Percentiles rank a stretch among this genome's conserved stretches.
Conservation (phyloP, 2,888 invertebrate species). For the Nebria salina region DNA sequence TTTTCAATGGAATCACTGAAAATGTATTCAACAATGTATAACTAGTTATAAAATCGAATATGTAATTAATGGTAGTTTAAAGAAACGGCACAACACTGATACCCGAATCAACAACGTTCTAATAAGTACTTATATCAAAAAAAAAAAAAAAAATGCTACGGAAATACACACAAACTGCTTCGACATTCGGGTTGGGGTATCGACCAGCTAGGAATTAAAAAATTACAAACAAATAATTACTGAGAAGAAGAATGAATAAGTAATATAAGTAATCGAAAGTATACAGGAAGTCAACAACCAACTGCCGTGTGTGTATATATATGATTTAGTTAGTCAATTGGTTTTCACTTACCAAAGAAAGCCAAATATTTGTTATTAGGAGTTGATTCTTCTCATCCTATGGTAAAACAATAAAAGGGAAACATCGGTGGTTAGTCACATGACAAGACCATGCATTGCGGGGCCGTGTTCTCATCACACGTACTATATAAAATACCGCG, state of each 20-base stretch:
- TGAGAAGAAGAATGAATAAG: conserved; percentile 17
- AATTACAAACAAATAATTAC: conserved; percentile 15
- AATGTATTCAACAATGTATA: too few relatives aligned
- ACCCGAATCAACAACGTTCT: neutral
- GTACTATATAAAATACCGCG: conserved; percentile 24
- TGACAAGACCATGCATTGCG: conserved; percentile 60
- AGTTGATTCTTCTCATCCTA: conserved; percentile 97
- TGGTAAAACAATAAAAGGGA: conserved; percentile 79
- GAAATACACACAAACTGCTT: conserved; percentile 45
- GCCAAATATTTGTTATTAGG: conserved; percentile 94
- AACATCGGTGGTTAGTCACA: conserved; percentile 67
- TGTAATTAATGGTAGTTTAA: neutral
- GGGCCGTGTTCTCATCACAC: conserved; percentile 44
- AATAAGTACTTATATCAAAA: conserved; percentile 15
- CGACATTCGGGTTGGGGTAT: conserved; percentile 55
- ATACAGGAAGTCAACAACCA: conserved; percentile 54
- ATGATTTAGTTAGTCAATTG: conserved; percentile 61
- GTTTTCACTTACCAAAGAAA: conserved; percentile 89
- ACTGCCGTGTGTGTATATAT: conserved; percentile 63
- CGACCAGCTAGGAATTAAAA: conserved; percentile 56
- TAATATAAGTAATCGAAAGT: conserved; percentile 43
- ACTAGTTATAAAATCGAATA: too few relatives aligned
- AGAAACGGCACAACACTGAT: neutral
- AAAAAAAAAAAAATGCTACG: conserved; percentile 15
- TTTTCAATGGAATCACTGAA: too few relatives aligned